These are phyloP conservation scores for Mastacembelus armatus DNA, from an alignment of 2,797 vertebrate species.

Conservation along the genomic window DNA sequence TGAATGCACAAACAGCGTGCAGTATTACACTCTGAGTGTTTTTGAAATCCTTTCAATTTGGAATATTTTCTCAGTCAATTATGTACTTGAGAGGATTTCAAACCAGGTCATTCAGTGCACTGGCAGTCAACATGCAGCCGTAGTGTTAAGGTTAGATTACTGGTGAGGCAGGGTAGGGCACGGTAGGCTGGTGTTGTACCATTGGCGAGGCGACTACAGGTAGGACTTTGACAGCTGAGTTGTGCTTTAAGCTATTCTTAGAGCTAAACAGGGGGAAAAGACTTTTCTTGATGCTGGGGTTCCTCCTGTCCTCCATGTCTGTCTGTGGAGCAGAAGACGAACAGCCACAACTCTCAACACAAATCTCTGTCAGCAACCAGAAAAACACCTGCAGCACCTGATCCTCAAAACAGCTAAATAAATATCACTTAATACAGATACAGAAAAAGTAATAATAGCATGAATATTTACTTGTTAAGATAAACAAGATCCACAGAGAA, in stretches of 20 bases:
- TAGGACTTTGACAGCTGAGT: constrained; percentile 97
- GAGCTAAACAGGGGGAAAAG: constrained; percentile 99
- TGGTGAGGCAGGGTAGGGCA: constrained; percentile 85
- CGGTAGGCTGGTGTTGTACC: constrained; percentile 88
- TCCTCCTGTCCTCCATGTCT: constrained; percentile 94
- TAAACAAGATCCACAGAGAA: not conserved
- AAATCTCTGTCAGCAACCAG: constrained; percentile 36
- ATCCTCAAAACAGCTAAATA: constrained; percentile 2
- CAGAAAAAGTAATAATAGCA: not conserved
- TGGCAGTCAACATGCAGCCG: constrained; percentile 84
- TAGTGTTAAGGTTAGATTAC: constrained; percentile 79
- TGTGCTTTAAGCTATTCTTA: constrained; percentile 99
- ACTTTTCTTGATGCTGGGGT: constrained; percentile 99
- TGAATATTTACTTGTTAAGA: constrained; percentile 2
- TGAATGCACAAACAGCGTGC: constrained; percentile 56
- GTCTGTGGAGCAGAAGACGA: constrained; percentile 97
- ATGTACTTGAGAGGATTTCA: constrained; percentile 68
- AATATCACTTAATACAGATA: not conserved
- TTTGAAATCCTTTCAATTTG: constrained; percentile 72
- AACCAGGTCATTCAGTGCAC: constrained; percentile 39
- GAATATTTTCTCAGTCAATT: constrained; percentile 4
- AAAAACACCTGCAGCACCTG: constrained; percentile 24
- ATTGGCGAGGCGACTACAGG: constrained; percentile 97
- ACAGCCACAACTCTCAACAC: constrained; percentile 79
- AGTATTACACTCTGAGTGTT: constrained; percentile 10